Base-by-base conservation (phyloP, 2,797 vertebrate species). In the Podarcis siculus region DNA sequence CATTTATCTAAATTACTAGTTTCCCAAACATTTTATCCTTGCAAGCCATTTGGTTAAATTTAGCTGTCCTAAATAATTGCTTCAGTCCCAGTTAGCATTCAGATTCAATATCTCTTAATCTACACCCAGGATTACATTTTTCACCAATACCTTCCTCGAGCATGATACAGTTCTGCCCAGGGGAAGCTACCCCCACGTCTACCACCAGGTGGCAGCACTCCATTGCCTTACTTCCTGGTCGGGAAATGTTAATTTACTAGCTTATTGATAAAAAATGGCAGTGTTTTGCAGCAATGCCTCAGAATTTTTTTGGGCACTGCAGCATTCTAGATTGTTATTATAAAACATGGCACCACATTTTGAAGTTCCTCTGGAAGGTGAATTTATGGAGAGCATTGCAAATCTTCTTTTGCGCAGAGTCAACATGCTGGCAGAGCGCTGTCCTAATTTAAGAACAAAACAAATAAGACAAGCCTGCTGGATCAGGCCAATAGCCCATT, bases 141-240 rank as follows among this genome's bases (percentile, higher is more conserved):
- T 17, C 64, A 8, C 5, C 58, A 37, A n/a, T 58, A n/a, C 10
- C 21, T 17, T 69, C 13, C 25, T 87, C 35, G 27, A 27, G 10
- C 45, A n/a, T 1, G 30, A 30, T 30, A 1, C 32, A 39, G 15
- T 83, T 25, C 10, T 39, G 35, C 27, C 32, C 49, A 30, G 73
- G 30, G 17, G 37, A 23, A 23, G 21, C 58, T 42, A n/a, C 17
- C 27, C 27, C 23, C 2, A 13, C 3, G 5, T 32, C 73, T 58
- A 27, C 61, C 80, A 77, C 80, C 32, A 83, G 73, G 79, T 83
- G 87, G 81, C 87, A 78, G 81, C 73, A 58, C 42, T n/a, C 75
- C 73, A 77, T 83, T 78, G 64, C 32, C 75, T 83, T 69, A 55
- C 25, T 83, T 69, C 17, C 64, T 69, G 80, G 5, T 27, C 73